Evolutionary conservation across 2,797 vertebrate species (phyloP).

Genomic region (Momotus momota): DNA sequence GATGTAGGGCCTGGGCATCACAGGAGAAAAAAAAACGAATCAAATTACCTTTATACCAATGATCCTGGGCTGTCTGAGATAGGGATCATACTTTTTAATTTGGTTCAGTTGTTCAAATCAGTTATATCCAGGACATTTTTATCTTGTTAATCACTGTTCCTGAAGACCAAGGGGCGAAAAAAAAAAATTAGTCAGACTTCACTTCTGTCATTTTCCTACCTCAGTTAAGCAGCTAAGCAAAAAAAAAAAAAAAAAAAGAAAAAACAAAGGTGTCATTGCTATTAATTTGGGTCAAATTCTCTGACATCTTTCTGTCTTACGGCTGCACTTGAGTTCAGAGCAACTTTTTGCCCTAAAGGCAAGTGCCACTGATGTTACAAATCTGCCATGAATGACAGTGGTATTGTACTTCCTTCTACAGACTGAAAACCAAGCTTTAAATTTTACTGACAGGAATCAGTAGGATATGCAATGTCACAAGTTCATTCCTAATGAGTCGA

Average conservation of each 20-base stretch:
- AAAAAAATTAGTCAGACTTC: not conserved
- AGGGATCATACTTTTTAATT: not conserved
- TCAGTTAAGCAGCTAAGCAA: not conserved
- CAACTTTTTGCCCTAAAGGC: not conserved
- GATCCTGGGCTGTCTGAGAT: not conserved
- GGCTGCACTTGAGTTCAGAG: not conserved
- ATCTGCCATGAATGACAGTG: not conserved
- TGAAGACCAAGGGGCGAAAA: not conserved
- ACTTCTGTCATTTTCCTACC: not conserved
- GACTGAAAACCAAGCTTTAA: not conserved
- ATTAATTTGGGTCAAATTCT: not conserved
- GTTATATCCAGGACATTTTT: not conserved
- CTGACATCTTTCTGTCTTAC: not conserved
- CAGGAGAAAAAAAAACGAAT: not conserved
- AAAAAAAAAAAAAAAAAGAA: not conserved
- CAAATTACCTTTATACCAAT: not conserved
- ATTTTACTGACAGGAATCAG: not conserved
- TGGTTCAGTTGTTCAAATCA: not conserved
- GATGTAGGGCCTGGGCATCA: fast-evolving
- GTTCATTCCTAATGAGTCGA: not conserved
- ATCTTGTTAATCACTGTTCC: not conserved
- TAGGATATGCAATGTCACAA: not conserved
- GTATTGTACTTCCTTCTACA: not conserved
- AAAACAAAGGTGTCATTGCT: not conserved
- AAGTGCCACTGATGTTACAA: not conserved